Conservation (phyloP, 2,888 invertebrate species). For the Callinectes sapidus region DNA sequence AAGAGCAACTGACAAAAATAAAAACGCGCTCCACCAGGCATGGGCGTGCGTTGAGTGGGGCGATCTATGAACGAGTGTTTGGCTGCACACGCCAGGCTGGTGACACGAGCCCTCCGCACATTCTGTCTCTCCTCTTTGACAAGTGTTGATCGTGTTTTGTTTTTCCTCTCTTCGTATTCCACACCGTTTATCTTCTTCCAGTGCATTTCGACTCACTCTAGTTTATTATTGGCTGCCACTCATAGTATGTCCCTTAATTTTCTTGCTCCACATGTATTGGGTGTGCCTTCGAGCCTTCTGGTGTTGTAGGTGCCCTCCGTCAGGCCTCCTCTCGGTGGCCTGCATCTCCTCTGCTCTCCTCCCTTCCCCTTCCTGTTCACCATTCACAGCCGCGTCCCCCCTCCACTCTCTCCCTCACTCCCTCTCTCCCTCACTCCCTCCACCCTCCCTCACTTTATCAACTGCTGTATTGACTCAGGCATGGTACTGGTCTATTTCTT, state of each 20-base stretch:
- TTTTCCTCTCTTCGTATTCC: conserved; percentile 39
- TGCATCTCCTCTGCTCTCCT: conserved; percentile 25
- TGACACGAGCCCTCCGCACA: not conserved
- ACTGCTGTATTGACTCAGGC: conserved; percentile 58
- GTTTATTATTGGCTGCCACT: conserved; percentile 46
- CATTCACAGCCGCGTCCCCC: not conserved
- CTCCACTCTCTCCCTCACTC: not conserved
- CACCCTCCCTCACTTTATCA: conserved; percentile 36
- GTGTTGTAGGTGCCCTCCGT: conserved; percentile 28
- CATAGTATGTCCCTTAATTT: conserved; percentile 28
- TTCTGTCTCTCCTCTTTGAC: conserved; percentile 41
- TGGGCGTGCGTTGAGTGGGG: not conserved
- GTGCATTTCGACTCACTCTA: conserved; percentile 48
- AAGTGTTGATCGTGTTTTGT: conserved; percentile 42
- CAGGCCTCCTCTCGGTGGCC: conserved; percentile 31
- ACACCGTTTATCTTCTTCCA: conserved; percentile 46
- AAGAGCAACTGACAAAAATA: not conserved
- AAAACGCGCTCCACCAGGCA: not conserved
- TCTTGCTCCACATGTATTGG: conserved; percentile 37
- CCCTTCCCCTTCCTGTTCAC: conserved; percentile 29
- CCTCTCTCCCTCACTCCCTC: not conserved
- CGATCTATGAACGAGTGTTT: not conserved
- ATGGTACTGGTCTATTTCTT: conserved; percentile 50
- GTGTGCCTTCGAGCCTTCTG: conserved; percentile 35
- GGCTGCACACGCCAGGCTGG: not conserved